These are phyloP conservation scores for Nudaria mundana DNA, from an alignment of 2,888 invertebrate species.

Conservation along the genomic window DNA sequence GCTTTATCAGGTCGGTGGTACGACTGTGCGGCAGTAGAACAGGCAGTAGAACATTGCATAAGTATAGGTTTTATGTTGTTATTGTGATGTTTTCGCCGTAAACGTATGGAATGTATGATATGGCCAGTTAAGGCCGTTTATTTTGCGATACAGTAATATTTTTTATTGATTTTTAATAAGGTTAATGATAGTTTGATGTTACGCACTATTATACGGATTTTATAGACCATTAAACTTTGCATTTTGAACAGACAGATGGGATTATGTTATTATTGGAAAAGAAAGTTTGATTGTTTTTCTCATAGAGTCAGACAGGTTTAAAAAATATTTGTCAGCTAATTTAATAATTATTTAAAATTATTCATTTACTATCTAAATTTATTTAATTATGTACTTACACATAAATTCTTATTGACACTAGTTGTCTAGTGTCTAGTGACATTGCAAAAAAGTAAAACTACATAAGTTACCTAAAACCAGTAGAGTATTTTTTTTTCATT, in stretches of 20 bases:
- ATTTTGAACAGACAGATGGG: conserved; percentile 19
- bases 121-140: conserved; percentile 65
- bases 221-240: conserved; percentile 18
- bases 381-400: no score
- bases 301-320: no score
- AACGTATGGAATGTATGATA: conserved; percentile 76
- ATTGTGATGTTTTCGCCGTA: conserved; percentile 78
- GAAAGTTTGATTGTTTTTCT: no score
- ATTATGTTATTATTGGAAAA: no score
- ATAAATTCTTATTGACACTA: no score
- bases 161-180: conserved; percentile 62
- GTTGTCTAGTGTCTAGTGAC: no score
- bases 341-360: no score
- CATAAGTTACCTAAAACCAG: no score
- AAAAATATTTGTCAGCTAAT: no score
- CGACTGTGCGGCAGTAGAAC: conserved; percentile 78
- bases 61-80: conserved; percentile 80
- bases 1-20: conserved; percentile 80
- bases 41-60: conserved; percentile 80
- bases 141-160: conserved; percentile 58
- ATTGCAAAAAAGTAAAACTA: no score
- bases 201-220: conserved; percentile 15
- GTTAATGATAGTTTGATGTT: conserved; percentile 36
- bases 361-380: no score
- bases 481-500: no score